Conservation (phyloP, 53 echinoderm and acorn worm genomes). For the Arbacia lixula region DNA sequence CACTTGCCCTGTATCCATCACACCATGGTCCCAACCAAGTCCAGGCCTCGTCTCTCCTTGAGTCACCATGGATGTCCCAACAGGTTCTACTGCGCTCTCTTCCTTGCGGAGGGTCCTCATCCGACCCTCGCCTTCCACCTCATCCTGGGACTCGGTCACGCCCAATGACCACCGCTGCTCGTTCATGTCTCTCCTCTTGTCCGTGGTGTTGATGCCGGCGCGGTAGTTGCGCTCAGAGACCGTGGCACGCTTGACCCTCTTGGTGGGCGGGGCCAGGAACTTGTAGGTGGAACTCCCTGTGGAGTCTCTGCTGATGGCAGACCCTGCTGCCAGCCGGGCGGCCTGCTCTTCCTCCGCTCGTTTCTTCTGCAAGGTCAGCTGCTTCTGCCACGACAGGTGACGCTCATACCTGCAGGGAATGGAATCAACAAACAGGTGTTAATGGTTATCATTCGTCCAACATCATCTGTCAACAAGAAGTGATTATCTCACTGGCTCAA, state of each 20-base stretch:
- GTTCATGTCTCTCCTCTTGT: neutral
- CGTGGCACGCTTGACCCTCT: slow-evolving; percentile 40
- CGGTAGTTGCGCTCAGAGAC: slow-evolving; percentile 36
- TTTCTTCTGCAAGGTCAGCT: slow-evolving; percentile 54
- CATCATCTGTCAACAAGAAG: neutral
- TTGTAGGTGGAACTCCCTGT: slow-evolving; percentile 1
- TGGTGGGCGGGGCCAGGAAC: neutral
- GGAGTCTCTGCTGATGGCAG: neutral
- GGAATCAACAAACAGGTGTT: neutral
- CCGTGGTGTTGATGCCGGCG: slow-evolving; percentile 9
- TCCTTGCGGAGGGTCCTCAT: too few relatives aligned
- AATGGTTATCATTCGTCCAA: neutral
- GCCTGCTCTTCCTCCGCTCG: neutral
- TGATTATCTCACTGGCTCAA: neutral
- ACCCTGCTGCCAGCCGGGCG: neutral
- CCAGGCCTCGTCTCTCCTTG: too few relatives aligned
- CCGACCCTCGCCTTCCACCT: too few relatives aligned
- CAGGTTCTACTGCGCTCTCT: too few relatives aligned
- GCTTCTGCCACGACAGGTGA: slow-evolving; percentile 81
- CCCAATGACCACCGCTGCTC: neutral
- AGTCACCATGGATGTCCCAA: too few relatives aligned
- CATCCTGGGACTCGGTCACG: neutral
- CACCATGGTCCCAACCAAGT: too few relatives aligned
- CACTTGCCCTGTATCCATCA: too few relatives aligned
- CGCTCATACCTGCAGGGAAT: slow-evolving; percentile 74